Evolutionary conservation across 1,140 invertebrate genomes (phyloP).

Genomic region (Eciton burchellii): DNA sequence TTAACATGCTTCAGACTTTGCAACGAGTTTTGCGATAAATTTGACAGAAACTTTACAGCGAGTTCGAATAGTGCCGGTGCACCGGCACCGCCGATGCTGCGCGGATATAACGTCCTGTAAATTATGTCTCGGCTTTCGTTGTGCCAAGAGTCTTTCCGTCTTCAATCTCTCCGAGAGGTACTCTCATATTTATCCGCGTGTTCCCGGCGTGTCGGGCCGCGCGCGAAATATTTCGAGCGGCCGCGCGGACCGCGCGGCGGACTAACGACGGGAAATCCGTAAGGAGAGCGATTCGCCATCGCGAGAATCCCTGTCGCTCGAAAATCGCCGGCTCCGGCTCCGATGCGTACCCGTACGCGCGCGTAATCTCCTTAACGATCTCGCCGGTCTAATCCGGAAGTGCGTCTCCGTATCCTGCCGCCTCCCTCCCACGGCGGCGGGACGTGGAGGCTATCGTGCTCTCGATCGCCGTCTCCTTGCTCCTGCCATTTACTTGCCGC

Average conservation of each 20-base stretch:
- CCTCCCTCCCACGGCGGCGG: background rate
- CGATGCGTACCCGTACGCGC: background rate
- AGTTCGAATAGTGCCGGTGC: slow-evolving; percentile 10
- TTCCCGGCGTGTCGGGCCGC: background rate
- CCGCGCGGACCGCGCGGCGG: background rate
- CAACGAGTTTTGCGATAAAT: slow-evolving; percentile 55
- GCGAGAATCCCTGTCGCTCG: background rate
- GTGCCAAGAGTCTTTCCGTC: slow-evolving; percentile 3
- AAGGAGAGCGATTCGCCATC: background rate
- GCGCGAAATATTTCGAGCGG: background rate
- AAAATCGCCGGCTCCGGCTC: slow-evolving; percentile 21
- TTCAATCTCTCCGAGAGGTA: slow-evolving; percentile 4
- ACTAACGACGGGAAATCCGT: slow-evolving; percentile 10
- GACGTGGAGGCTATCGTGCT: background rate
- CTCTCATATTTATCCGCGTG: background rate
- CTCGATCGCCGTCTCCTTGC: slow-evolving; percentile 14
- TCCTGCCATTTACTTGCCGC: slow-evolving; percentile 10
- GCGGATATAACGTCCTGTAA: slow-evolving; percentile 34
- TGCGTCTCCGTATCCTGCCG: background rate
- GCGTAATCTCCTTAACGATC: slow-evolving; percentile 39
- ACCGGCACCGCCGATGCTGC: slow-evolving; percentile 7
- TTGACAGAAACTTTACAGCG: slow-evolving; percentile 50
- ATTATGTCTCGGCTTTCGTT: slow-evolving; percentile 34
- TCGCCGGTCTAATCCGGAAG: slow-evolving; percentile 17
- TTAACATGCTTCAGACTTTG: slow-evolving; percentile 52